Evolutionary conservation across 2,113 vertebrate genomes (phyloP).

Genomic region (Herpetotheres cachinnans): DNA sequence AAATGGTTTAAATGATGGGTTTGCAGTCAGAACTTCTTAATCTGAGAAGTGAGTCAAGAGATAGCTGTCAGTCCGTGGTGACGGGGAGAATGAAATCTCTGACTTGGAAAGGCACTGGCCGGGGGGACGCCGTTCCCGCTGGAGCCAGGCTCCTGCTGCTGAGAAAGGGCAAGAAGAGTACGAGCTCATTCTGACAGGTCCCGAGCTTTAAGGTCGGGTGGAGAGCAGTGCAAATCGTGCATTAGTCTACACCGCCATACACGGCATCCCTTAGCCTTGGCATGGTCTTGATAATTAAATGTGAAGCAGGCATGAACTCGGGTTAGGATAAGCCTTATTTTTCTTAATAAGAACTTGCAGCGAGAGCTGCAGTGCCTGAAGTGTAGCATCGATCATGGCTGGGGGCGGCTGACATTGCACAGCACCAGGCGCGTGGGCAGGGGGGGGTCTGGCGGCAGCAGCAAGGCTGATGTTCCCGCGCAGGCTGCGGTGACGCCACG

Average conservation of each 20-base stretch:
- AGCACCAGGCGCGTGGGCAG: accelerated
- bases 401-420: background rate
- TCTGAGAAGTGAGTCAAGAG: background rate
- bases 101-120: background rate
- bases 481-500: background rate
- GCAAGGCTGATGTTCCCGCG: background rate
- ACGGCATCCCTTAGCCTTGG: background rate
- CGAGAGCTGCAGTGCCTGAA: background rate
- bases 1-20: background rate
- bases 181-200: background rate
- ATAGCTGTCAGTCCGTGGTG: background rate
- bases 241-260: accelerated
- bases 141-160: background rate
- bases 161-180: background rate
- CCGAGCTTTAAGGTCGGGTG: background rate
- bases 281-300: background rate
- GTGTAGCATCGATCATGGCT: background rate
- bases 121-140: accelerated
- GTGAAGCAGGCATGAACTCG: background rate
- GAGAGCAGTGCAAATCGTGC: background rate
- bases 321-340: background rate
- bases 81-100: background rate
- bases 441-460: background rate
- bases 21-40: background rate
- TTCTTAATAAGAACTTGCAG: background rate